A percentile compares a stretch with the other conserved stretches of the same genome.
These are phyloP conservation scores for Rhagonycha lutea DNA, from an alignment of 2,888 invertebrate species.

Conservation along the genomic window DNA sequence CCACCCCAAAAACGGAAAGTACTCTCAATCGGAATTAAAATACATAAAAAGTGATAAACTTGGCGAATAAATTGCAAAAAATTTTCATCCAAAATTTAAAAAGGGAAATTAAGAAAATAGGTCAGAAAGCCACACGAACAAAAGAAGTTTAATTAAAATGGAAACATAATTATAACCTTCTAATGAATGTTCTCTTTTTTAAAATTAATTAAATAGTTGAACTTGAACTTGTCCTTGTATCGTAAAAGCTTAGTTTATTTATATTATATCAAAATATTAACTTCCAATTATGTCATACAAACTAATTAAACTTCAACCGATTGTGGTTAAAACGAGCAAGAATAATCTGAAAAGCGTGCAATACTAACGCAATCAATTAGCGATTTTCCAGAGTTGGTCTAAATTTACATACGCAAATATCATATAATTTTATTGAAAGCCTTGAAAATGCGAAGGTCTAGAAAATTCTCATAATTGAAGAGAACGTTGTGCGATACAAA, in stretches of 20 bases:
- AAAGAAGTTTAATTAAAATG: neutral
- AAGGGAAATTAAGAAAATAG: neutral
- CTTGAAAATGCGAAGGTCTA: slow-evolving; percentile 15
- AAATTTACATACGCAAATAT: slow-evolving; percentile 8
- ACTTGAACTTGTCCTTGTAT: neutral
- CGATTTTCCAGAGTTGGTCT: neutral
- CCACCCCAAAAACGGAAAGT: too few species aligned
- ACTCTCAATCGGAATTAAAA: too few species aligned
- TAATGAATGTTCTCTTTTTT: neutral
- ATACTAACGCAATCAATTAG: slow-evolving; percentile 1
- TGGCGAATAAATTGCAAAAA: neutral
- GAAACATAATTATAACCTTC: neutral
- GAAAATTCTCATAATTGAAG: slow-evolving; percentile 16
- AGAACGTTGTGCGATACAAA: slow-evolving; percentile 13
- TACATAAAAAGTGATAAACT: too few species aligned
- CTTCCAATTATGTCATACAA: neutral
- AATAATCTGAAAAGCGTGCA: slow-evolving; percentile 5
- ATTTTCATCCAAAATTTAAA: neutral
- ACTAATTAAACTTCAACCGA: neutral
- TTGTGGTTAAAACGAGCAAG: neutral
- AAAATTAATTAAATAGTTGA: neutral
- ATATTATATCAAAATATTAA: neutral
- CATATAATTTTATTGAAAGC: slow-evolving; percentile 11
- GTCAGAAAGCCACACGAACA: neutral
- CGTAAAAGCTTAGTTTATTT: neutral